These are phyloP conservation scores for Cephus pygmeus DNA, from an alignment of 2,888 invertebrate genomes.

Conservation along the genomic window DNA sequence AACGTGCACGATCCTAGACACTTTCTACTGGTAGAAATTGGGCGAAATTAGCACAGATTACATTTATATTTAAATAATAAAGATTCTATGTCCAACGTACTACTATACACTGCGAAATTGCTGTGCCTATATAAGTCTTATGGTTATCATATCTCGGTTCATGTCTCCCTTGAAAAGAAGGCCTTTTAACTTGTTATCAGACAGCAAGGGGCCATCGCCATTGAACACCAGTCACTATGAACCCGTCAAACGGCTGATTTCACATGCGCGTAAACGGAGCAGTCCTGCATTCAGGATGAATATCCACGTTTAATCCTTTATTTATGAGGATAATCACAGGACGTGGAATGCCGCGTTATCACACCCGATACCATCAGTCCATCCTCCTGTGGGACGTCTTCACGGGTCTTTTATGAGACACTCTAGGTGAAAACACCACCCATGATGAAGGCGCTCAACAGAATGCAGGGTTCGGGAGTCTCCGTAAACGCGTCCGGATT, in stretches of 20 bases:
- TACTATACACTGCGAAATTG: background rate
- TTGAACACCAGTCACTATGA: conserved; percentile 35
- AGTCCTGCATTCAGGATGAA: background rate
- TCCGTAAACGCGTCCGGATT: conserved; percentile 29
- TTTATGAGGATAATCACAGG: background rate
- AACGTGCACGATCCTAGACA: background rate
- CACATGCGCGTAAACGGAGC: conserved; percentile 32
- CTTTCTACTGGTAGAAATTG: background rate
- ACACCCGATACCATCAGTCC: background rate
- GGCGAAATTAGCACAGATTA: background rate
- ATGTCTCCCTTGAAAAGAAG: background rate
- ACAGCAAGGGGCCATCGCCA: conserved; percentile 38
- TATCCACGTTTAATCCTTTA: background rate
- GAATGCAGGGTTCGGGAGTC: conserved; percentile 28
- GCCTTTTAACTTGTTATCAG: background rate
- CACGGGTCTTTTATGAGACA: conserved; percentile 6
- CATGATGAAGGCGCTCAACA: conserved; percentile 45
- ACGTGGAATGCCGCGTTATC: background rate
- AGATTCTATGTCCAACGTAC: background rate
- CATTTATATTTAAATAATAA: background rate
- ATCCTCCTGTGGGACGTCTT: background rate
- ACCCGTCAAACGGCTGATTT: conserved; percentile 44
- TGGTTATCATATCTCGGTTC: background rate
- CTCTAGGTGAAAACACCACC: conserved; percentile 45
- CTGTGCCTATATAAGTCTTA: background rate